Conservation (phyloP, 2,888 invertebrate genomes). For the Ormia ochracea region DNA sequence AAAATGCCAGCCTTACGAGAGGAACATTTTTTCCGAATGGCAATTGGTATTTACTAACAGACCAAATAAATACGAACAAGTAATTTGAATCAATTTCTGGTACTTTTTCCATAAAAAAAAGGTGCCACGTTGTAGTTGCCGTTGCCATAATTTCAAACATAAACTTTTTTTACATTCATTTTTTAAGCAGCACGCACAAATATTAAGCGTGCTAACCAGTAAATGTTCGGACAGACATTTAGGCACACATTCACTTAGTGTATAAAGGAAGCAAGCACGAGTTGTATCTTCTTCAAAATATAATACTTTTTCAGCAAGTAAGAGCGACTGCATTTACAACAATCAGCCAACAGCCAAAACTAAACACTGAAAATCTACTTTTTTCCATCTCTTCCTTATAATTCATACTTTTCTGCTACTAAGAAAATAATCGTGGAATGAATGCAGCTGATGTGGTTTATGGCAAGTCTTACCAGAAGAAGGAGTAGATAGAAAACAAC, state of each 20-base stretch:
- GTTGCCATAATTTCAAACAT: neutral
- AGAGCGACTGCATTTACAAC: slow-evolving; percentile 47
- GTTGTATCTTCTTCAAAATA: slow-evolving; percentile 27
- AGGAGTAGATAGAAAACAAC: neutral
- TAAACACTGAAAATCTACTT: slow-evolving; percentile 3
- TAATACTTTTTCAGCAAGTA: slow-evolving; percentile 49
- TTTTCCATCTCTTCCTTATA: neutral
- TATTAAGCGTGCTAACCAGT: neutral
- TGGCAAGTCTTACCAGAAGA: neutral
- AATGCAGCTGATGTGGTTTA: slow-evolving; percentile 15
- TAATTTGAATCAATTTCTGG: too few relatives aligned
- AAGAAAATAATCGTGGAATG: neutral
- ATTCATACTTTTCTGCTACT: neutral
- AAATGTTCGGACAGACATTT: neutral
- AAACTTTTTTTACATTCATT: neutral
- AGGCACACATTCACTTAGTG: slow-evolving; percentile 6
- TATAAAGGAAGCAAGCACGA: slow-evolving; percentile 15
- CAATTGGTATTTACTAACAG: too few relatives aligned
- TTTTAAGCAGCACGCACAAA: neutral
- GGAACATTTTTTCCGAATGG: too few relatives aligned
- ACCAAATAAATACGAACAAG: too few relatives aligned
- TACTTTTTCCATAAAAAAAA: too few relatives aligned
- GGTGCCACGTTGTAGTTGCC: too few relatives aligned
- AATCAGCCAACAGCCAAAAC: slow-evolving; percentile 48
- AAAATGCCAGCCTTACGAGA: too few relatives aligned